phyloP scores from a whole-genome alignment of 2,113 vertebrate species.

The Ondatra zibethicus region DNA sequence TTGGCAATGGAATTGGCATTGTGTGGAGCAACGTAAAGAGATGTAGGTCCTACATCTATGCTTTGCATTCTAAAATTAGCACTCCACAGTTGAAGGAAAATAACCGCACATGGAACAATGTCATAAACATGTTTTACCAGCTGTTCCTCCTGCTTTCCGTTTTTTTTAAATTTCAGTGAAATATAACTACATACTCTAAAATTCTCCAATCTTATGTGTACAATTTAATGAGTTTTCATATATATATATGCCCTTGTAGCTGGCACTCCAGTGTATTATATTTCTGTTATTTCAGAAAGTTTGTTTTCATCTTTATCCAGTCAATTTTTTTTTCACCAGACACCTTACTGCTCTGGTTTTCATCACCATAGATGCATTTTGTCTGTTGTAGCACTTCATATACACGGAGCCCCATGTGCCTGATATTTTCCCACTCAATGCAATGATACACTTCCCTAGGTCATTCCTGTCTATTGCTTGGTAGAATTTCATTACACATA shows the following conservation, averaged over 20 bases:
- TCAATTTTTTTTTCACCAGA: neutral
- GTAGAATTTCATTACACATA: neutral
- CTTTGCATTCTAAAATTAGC: constrained; percentile 59
- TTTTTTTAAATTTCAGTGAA: neutral
- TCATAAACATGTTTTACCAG: constrained; percentile 56
- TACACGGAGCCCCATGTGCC: neutral
- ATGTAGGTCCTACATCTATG: constrained; percentile 34
- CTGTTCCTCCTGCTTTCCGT: constrained; percentile 24
- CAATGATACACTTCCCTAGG: neutral
- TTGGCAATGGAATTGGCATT: constrained; percentile 2
- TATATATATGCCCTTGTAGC: neutral
- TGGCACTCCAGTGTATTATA: neutral
- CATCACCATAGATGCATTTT: neutral
- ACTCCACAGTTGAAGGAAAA: constrained; percentile 53
- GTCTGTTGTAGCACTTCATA: constrained; percentile 18
- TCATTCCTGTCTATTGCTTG: constrained; percentile 14
- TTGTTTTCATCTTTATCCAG: neutral
- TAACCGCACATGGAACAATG: constrained; percentile 54
- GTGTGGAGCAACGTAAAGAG: constrained; percentile 33
- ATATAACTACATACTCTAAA: constrained; percentile 36
- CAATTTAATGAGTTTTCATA: constrained; percentile 47
- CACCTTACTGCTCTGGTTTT: constrained; percentile 6
- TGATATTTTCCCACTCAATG: neutral
- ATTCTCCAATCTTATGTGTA: constrained; percentile 32
- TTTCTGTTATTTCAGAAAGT: neutral